A percentile compares a stretch with the other conserved stretches of the same genome.
These are phyloP conservation scores for Rhodinocichla rosea DNA, from an alignment of 2,113 vertebrate genomes.

Conservation along the genomic window DNA sequence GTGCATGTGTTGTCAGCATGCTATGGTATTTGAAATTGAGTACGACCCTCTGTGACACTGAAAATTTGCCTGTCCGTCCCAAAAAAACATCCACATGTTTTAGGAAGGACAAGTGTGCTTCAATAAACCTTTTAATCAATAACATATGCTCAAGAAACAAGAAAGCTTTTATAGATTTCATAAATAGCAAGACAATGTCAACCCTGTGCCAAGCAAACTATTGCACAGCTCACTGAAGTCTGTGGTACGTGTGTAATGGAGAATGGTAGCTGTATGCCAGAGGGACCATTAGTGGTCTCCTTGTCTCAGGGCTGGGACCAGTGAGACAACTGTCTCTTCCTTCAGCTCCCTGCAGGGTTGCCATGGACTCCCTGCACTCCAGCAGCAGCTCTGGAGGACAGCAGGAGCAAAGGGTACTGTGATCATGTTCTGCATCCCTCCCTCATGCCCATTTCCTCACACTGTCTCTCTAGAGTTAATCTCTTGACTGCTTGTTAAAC, in stretches of 20 bases:
- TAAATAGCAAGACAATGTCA: constrained; percentile 41
- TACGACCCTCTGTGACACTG: neutral
- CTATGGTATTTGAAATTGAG: neutral
- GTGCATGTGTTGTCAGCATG: constrained; percentile 33
- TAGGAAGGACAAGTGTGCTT: neutral
- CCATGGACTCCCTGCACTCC: neutral
- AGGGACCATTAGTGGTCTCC: neutral
- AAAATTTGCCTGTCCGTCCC: neutral
- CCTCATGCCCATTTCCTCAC: neutral
- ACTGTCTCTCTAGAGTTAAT: neutral
- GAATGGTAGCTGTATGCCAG: neutral
- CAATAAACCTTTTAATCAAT: constrained; percentile 45
- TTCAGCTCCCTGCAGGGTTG: neutral
- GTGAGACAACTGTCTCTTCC: neutral
- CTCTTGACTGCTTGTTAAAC: neutral
- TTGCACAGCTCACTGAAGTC: neutral
- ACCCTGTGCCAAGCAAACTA: neutral
- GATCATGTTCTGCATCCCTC: neutral
- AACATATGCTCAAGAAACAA: constrained; percentile 38
- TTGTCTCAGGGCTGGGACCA: neutral
- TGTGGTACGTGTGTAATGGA: neutral
- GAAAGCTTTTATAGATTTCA: constrained; percentile 33
- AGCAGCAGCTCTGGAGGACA: neutral
- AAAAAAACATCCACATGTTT: constrained; percentile 34
- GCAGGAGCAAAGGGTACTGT: neutral